Percentiles rank a stretch among this genome's conserved stretches.
These are phyloP conservation scores for Neodiprion lecontei DNA, from an alignment of 1,140 invertebrate genomes.

Conservation along the genomic window DNA sequence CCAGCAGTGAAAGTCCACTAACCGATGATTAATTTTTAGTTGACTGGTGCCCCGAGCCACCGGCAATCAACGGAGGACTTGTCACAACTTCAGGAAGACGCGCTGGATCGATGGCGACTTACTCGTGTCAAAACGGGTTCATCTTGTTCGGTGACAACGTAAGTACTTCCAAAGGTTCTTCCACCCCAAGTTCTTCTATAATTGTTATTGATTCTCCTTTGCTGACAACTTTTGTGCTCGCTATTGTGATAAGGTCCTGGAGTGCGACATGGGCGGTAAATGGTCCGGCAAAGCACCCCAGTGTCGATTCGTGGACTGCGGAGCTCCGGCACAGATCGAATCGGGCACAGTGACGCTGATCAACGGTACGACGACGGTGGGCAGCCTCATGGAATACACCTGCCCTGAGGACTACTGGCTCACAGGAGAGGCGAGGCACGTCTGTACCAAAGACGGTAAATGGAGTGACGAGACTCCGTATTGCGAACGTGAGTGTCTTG, in stretches of 20 bases:
- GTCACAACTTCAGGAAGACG: slow-evolving; percentile 73
- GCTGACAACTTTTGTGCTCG: slow-evolving; percentile 11
- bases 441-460: slow-evolving; percentile 81
- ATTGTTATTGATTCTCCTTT: not conserved
- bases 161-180: slow-evolving; percentile 41
- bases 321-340: slow-evolving; percentile 77
- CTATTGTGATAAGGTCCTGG: slow-evolving; percentile 68
- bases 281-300: slow-evolving; percentile 82
- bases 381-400: slow-evolving; percentile 76
- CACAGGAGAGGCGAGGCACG: slow-evolving; percentile 72
- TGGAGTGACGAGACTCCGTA: slow-evolving; percentile 86
- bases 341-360: slow-evolving; percentile 76
- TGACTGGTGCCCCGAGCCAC: slow-evolving; percentile 85
- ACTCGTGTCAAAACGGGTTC: slow-evolving; percentile 83
- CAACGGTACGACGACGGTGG: slow-evolving; percentile 82
- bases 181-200: not conserved
- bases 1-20: not conserved
- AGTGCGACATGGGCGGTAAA: slow-evolving; percentile 80
- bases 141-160: slow-evolving; percentile 83
- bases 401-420: slow-evolving; percentile 87
- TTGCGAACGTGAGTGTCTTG: slow-evolving; percentile 77
- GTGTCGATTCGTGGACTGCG: slow-evolving; percentile 89
- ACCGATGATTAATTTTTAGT: slow-evolving; percentile 53
- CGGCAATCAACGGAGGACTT: slow-evolving; percentile 75
- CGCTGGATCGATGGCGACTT: slow-evolving; percentile 79